These are phyloP conservation scores for Athalia cordata DNA, from an alignment of 2,888 invertebrate genomes.

Conservation along the genomic window DNA sequence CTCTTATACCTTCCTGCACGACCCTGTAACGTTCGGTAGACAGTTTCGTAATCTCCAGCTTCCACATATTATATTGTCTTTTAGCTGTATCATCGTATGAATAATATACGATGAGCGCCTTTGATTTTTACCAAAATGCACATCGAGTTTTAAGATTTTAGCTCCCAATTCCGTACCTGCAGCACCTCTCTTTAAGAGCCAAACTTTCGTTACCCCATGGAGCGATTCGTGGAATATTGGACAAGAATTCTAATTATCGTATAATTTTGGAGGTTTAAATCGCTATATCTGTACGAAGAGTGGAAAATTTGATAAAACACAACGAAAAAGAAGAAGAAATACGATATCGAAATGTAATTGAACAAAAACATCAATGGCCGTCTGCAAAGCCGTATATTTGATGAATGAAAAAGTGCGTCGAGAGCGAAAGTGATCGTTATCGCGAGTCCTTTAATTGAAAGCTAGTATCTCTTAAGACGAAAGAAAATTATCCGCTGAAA, in stretches of 20 bases:
- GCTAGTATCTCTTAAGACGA: neutral
- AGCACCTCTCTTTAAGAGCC: neutral
- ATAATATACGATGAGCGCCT: neutral
- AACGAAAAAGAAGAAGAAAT: neutral
- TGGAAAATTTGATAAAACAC: neutral
- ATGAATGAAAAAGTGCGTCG: neutral
- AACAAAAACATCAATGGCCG: too few species aligned
- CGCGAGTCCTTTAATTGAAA: conserved; percentile 13
- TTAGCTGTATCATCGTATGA: too few species aligned
- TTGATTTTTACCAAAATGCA: conserved; percentile 2
- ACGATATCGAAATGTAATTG: neutral
- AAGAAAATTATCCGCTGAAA: neutral
- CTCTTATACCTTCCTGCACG: too few species aligned
- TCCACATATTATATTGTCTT: too few species aligned
- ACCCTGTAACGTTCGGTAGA: too few species aligned
- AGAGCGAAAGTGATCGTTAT: neutral
- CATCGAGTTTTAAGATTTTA: neutral
- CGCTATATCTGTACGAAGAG: neutral
- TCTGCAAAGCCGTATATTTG: neutral
- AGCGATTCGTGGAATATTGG: conserved; percentile 19
- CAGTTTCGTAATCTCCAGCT: too few species aligned
- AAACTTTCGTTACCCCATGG: conserved; percentile 13
- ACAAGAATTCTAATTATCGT: conserved; percentile 11
- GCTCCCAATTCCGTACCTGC: neutral
- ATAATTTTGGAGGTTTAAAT: neutral